Base-by-base conservation (phyloP, 2,113 vertebrate species). In the Bungarus multicinctus region DNA sequence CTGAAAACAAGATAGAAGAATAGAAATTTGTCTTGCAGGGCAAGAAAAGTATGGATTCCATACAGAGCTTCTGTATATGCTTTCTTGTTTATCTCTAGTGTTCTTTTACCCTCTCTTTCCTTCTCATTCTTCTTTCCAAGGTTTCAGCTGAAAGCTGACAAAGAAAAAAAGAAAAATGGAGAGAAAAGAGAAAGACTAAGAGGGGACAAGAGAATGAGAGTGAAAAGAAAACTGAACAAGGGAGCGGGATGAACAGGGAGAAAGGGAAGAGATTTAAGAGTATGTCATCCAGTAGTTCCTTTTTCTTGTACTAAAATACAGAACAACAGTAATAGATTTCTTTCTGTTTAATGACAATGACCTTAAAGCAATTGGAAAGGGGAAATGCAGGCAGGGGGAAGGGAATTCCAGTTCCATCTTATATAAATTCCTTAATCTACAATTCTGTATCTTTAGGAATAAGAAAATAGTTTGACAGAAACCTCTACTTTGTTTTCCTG, bases 401-500 rank as follows among this genome's bases (percentile, higher is more conserved):
- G 45, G 10, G 18, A 88, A 53, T n/a, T 11, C 5, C 58, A 74
- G 25, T 90, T 53, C 52, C 88, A 4, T 91, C 60, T 30, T 90
- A 81, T 50, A 81, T 81, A 81, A 90, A 89, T 94, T 74, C 88
- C 89, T 55, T 94, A 88, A 94, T 93, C 90, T 96, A 90, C 93
- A 69, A 91, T 0, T 0, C 85, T 12, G 0, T 91, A 39, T 93
- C 96, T 89, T 57, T 52, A 89, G 64, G 88, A 88, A n/a, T 90
- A 92, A 92, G 54, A 57, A 90, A 47, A 7, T 8, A 52, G 47
- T 55, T 91, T 0, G 0, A 91, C 85, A 1, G 9, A 93, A 81
- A 57, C 93, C 94, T 90, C 93, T 91, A 50, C 91, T 90, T 53
- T 55, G n/a, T 47, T 93, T 93, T 87, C 95, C 94, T 90, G 85